phyloP scores from a whole-genome alignment of 2,113 vertebrate species.

The mouse (Mus musculus) region GRCm39 chr5:130322501-130323000 shows the following conservation, averaged over 20 bases:
- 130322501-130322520: not conserved
- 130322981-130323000: not conserved
- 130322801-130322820: not conserved
- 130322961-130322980: not conserved
- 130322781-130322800: not conserved
- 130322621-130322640: not conserved
- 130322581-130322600: not conserved
- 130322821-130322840: accelerated
- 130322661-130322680: not conserved
- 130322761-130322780: not conserved
- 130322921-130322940: not conserved
- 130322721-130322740: not conserved
- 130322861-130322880: not conserved
- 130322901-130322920: not conserved
- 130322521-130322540: not conserved
- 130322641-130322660: not conserved
- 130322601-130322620: constrained; percentile 20
- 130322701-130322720: not conserved
- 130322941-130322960: not conserved
- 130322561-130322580: not conserved
- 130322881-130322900: not conserved
- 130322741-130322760: not conserved
- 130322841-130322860: not conserved
- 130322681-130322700: not conserved
- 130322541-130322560: not conserved